Evolutionary conservation across 2,888 invertebrate genomes (phyloP).

Genomic region (Anticlea derivata): DNA sequence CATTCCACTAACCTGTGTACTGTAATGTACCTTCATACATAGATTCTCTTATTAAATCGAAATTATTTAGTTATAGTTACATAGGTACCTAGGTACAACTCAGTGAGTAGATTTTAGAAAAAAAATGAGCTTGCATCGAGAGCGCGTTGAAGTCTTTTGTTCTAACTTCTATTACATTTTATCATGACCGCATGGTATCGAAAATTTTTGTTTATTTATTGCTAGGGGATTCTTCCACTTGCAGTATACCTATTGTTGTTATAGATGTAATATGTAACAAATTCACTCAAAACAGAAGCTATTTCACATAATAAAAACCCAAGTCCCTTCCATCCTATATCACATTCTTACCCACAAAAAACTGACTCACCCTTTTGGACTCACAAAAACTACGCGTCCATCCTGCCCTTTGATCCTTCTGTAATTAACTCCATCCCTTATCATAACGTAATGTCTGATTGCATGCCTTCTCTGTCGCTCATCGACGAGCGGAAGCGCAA

Average conservation of each 20-base stretch:
- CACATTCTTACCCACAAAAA: constrained; percentile 26
- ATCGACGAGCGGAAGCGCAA: constrained; percentile 22
- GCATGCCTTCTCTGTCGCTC: constrained; percentile 26
- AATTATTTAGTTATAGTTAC: too few relatives aligned
- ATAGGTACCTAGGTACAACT: too few relatives aligned
- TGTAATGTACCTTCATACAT: too few relatives aligned
- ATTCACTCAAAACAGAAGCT: constrained; percentile 12
- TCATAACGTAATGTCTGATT: constrained; percentile 17
- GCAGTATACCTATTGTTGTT: not conserved
- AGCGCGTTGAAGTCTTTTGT: constrained; percentile 60
- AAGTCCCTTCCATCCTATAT: constrained; percentile 17
- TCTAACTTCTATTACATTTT: not conserved
- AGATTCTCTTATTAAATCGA: too few relatives aligned
- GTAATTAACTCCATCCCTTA: constrained; percentile 35
- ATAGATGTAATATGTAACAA: not conserved
- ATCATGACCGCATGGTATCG: too few relatives aligned
- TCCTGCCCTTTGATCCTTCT: constrained; percentile 31
- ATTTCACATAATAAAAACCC: constrained; percentile 6
- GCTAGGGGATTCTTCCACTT: too few relatives aligned
- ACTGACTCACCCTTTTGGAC: constrained; percentile 20
- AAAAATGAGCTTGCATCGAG: not conserved
- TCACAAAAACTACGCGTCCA: constrained; percentile 33
- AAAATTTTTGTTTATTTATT: too few relatives aligned
- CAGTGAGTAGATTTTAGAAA: not conserved
- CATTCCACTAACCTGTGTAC: too few relatives aligned